Evolutionary conservation across 53 echinoderm and acorn worm genomes (phyloP).

Genomic region (Apostichopus leukothele): DNA sequence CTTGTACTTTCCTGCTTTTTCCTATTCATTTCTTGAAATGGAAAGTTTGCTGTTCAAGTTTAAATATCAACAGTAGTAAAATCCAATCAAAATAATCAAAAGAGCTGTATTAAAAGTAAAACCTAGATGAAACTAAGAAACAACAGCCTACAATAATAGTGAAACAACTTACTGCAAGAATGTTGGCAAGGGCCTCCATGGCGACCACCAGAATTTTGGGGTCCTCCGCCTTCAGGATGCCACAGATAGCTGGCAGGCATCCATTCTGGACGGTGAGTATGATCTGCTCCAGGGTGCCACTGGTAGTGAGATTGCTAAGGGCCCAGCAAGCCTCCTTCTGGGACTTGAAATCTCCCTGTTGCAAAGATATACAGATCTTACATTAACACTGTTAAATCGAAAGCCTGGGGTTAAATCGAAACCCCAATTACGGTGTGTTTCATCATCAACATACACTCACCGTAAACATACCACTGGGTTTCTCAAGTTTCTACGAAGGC

Average conservation of each 20-base stretch:
- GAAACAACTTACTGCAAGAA: slow-evolving; percentile 67
- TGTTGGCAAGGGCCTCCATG: slow-evolving; percentile 84
- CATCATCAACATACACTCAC: neutral
- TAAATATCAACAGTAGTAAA: too few species aligned
- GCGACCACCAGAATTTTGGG: slow-evolving; percentile 80
- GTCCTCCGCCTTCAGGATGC: slow-evolving; percentile 77
- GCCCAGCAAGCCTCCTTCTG: slow-evolving; percentile 99
- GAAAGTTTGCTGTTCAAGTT: too few species aligned
- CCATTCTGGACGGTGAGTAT: slow-evolving; percentile 76
- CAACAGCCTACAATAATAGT: too few species aligned
- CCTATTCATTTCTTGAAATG: too few species aligned
- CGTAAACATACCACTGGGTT: neutral
- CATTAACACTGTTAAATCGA: too few species aligned
- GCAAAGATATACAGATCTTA: neutral
- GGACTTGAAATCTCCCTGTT: slow-evolving; percentile 92
- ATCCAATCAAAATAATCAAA: too few species aligned
- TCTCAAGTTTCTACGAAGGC: too few species aligned
- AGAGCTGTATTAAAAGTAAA: too few species aligned
- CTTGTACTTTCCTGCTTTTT: too few species aligned
- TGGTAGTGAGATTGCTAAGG: slow-evolving; percentile 87
- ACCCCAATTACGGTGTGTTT: neutral
- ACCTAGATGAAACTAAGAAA: too few species aligned
- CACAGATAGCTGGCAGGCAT: slow-evolving; percentile 72
- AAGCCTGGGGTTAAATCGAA: neutral
- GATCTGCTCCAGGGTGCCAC: slow-evolving; percentile 87